These are phyloP conservation scores for Plebejus melissa DNA, from an alignment of 2,888 invertebrate genomes.

Conservation along the genomic window DNA sequence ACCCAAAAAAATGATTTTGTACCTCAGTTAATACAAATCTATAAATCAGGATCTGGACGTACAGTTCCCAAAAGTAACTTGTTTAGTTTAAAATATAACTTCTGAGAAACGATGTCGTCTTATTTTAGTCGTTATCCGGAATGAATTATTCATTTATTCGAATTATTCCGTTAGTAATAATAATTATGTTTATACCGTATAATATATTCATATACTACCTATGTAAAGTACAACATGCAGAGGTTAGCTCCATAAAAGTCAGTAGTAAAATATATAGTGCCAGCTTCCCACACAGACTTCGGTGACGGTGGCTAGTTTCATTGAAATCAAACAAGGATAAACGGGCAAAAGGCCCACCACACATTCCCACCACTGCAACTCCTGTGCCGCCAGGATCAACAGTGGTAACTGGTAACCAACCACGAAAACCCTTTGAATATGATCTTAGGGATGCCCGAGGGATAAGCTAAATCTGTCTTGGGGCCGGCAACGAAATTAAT, in stretches of 20 bases:
- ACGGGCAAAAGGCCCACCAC: no score
- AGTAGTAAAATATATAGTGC: no score
- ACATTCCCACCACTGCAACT: no score
- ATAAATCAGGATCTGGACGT: slow-evolving; percentile 2
- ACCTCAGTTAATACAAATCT: not conserved
- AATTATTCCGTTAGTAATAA: slow-evolving; percentile 47
- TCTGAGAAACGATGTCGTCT: slow-evolving; percentile 65
- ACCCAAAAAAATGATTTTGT: not conserved
- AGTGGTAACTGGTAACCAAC: no score
- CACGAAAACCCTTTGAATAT: no score
- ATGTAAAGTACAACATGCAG: not conserved
- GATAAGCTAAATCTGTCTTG: no score
- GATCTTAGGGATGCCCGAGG: no score
- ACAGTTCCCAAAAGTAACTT: slow-evolving; percentile 31
- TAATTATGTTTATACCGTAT: not conserved
- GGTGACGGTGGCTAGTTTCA: no score
- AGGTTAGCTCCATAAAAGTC: not conserved
- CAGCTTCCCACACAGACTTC: no score
- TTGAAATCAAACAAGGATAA: no score
- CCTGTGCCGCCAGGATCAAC: no score
- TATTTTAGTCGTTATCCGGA: slow-evolving; percentile 63
- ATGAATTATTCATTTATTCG: slow-evolving; percentile 71
- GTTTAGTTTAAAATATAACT: slow-evolving; percentile 47
- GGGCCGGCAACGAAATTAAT: no score
- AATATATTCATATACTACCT: not conserved